These are phyloP conservation scores for Camponotus pennsylvanicus DNA, from an alignment of 1,140 invertebrate genomes.

Conservation along the genomic window DNA sequence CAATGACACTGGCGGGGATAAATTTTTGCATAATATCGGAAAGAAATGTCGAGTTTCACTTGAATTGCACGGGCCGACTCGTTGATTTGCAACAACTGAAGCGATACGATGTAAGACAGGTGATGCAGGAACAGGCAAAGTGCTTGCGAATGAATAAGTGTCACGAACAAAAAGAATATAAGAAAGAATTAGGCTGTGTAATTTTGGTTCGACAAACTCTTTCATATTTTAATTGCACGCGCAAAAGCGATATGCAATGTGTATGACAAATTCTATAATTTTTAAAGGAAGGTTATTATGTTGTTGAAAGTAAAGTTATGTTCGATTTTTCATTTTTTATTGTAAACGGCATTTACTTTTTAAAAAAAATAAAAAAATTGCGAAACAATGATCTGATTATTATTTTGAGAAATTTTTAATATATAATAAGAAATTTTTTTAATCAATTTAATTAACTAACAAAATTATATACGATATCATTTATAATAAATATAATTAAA, in stretches of 20 bases:
- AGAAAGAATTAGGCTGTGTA: conserved; percentile 22
- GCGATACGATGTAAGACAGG: conserved; percentile 74
- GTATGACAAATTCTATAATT: background rate
- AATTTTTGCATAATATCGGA: conserved; percentile 86
- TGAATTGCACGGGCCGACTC: conserved; percentile 82
- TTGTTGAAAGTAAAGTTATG: too few relatives aligned
- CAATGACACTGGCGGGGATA: conserved; percentile 73
- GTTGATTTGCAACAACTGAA: conserved; percentile 84
- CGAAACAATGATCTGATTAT: background rate
- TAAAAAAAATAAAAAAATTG: conserved; percentile 1
- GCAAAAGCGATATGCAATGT: background rate
- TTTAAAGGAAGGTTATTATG: background rate
- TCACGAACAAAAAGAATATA: background rate
- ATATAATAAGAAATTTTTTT: background rate
- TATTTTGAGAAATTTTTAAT: background rate
- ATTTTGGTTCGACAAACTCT: conserved; percentile 3
- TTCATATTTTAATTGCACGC: conserved; percentile 54
- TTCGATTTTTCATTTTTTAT: background rate
- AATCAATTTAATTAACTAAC: background rate
- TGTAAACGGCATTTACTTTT: background rate
- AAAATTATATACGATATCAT: background rate
- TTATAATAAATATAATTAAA: background rate
- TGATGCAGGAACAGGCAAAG: conserved; percentile 17
- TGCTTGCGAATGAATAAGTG: conserved; percentile 37
- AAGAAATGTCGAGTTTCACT: conserved; percentile 85